A percentile compares a stretch with the other conserved stretches of the same genome.
Conservation (phyloP, 92 coral and sea anemone species). For the Meandrina meandrites region DNA sequence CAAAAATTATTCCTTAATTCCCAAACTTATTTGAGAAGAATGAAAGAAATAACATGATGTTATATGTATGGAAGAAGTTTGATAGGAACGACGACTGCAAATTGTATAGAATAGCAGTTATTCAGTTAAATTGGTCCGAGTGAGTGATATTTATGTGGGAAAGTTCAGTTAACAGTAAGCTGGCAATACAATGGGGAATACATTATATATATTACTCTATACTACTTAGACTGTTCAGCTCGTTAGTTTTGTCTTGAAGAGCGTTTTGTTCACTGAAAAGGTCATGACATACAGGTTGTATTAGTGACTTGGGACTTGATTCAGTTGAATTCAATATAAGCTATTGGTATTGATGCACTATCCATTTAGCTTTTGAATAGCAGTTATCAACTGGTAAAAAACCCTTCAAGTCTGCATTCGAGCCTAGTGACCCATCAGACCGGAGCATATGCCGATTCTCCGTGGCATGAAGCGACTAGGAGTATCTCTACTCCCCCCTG, state of each 20-base stretch:
- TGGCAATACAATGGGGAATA: background rate
- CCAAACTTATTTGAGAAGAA: background rate
- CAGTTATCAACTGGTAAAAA: too few relatives aligned
- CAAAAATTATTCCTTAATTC: background rate
- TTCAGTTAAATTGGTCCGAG: background rate
- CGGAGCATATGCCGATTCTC: too few relatives aligned
- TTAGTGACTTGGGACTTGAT: background rate
- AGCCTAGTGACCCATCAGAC: too few relatives aligned
- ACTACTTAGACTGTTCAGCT: background rate
- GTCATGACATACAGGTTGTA: background rate
- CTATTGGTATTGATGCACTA: background rate
- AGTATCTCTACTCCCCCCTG: too few relatives aligned
- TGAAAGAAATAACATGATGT: background rate
- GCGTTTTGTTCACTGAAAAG: background rate
- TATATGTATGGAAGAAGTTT: background rate
- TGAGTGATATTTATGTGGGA: background rate
- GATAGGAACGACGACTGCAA: background rate
- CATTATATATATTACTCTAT: background rate
- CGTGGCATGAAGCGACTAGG: too few relatives aligned
- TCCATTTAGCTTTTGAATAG: background rate
- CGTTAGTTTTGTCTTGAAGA: background rate
- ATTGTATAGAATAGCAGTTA: background rate
- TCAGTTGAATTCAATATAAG: background rate
- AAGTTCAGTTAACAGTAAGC: slow-evolving; percentile 15
- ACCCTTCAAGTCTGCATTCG: too few relatives aligned